Evolutionary conservation across 1,140 invertebrate genomes (phyloP).

Genomic region (Drosophila sturtevanti): DNA sequence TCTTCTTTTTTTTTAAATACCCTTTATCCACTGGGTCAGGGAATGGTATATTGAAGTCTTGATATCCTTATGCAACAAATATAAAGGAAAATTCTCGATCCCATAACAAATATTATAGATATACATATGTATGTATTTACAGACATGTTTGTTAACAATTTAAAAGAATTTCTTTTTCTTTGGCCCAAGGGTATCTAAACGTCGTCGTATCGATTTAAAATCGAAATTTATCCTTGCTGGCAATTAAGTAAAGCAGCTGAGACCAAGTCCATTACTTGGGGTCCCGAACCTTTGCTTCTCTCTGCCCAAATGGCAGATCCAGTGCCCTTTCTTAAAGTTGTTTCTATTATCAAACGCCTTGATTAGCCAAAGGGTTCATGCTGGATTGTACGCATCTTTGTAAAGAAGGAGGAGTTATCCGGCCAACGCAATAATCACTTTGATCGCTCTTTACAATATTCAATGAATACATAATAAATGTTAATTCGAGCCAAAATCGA

Average conservation of each 20-base stretch:
- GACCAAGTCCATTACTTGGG: conserved; percentile 17
- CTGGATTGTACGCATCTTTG: conserved; percentile 21
- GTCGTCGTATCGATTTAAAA: neutral
- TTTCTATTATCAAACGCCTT: conserved; percentile 40
- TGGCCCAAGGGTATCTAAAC: neutral
- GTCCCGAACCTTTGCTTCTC: neutral
- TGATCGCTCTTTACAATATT: neutral
- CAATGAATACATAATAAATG: neutral
- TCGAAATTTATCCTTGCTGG: conserved; percentile 11
- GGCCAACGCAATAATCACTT: neutral
- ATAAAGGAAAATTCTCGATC: neutral
- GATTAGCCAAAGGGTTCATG: conserved; percentile 42
- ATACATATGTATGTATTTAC: no score
- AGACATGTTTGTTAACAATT: neutral
- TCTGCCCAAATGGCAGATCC: neutral
- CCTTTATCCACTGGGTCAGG: neutral
- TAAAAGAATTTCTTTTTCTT: neutral
- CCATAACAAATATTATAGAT: neutral
- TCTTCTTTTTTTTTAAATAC: conserved; percentile 16
- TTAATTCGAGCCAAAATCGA: neutral
- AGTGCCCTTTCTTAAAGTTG: conserved; percentile 23
- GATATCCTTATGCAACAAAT: neutral
- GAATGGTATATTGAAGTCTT: neutral
- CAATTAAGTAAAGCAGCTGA: conserved; percentile 47
- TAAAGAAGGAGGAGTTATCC: neutral